phyloP scores from a whole-genome alignment of 1,140 invertebrate species.

The Temnothorax curvispinosus region DNA sequence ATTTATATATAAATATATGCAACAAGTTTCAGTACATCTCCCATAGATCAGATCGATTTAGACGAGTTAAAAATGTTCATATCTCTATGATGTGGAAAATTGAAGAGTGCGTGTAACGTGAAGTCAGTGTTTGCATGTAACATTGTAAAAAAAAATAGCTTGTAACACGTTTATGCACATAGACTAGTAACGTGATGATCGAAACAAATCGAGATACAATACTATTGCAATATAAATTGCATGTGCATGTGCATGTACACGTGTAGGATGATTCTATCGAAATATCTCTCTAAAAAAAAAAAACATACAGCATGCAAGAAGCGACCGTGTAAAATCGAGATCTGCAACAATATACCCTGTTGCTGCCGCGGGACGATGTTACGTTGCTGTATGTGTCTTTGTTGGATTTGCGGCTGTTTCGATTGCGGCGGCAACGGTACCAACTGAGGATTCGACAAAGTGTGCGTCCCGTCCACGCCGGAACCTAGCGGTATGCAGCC shows the following conservation, averaged over 20 bases:
- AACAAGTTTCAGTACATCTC: slow-evolving; percentile 10
- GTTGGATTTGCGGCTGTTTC: slow-evolving; percentile 84
- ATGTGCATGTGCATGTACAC: not conserved
- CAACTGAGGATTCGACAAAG: slow-evolving; percentile 84
- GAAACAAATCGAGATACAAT: slow-evolving; percentile 1
- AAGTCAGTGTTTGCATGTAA: slow-evolving; percentile 14
- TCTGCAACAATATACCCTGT: slow-evolving; percentile 80
- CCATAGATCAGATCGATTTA: not conserved
- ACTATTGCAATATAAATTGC: slow-evolving; percentile 27
- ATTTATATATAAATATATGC: not conserved
- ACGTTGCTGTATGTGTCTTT: slow-evolving; percentile 83
- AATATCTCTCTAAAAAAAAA: not conserved
- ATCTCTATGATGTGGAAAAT: not conserved
- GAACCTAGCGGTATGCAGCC: slow-evolving; percentile 90
- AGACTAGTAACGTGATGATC: not conserved
- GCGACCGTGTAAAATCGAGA: slow-evolving; percentile 57
- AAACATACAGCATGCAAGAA: slow-evolving; percentile 74
- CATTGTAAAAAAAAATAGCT: not conserved
- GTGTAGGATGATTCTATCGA: not conserved
- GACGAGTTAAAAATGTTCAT: not conserved
- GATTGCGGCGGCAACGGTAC: slow-evolving; percentile 83
- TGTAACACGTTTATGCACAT: not conserved
- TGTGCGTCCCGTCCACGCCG: slow-evolving; percentile 84
- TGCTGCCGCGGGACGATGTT: slow-evolving; percentile 80
- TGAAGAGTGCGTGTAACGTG: slow-evolving; percentile 26